Evolutionary conservation across 1,140 invertebrate species (phyloP), one percentile per base, ranked within the genome.

Genomic region (Sarcophaga bullata): DNA sequence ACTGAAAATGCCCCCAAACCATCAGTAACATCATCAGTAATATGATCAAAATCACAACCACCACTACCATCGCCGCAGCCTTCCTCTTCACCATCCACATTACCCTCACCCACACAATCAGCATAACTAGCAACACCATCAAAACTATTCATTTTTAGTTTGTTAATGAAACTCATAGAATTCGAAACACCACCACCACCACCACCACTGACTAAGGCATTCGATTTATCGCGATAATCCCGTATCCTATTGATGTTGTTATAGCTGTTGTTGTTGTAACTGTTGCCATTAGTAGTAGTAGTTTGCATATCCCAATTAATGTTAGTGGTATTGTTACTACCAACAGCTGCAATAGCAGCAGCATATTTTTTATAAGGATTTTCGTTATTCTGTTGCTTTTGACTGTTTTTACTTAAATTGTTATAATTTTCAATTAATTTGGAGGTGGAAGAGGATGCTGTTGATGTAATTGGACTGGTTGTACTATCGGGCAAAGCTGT

Each of bases 281-380:
- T 76, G 68, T 6, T 76, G 54, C n/a, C 13, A n/a, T 58, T 13
- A n/a, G 54, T 13, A 47, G 25, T 19, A 37, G 19, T 54, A 78
- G 47, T 54, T 37, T 73, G 25, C 82, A 83, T 83, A 54, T 83
- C 78, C 82, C 82, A 83, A 83, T 83, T 62, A 37, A 54, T 52
- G 68, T 52, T 72, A 25, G 58, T 75, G 68, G 17, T 80, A 8
- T 17, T 68, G 73, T n/a, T 68, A 54, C 13, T 25, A 47, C 37
- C 17, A 2, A 73, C 8, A 19, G 17, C 52, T 75, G 68, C 48
- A n/a, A 48, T 48, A n/a, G 47, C 4, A 37, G 25, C 25, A 37
- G 25, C 25, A 37, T 37, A 37, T 37, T 4, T 46, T 9, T 46
- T 46, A 3, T 73, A 17, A 11, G 10, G 13, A 73, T 48, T 47